phyloP scores from a whole-genome alignment of 1,140 invertebrate genomes.

The Nixonia krombeini region DNA sequence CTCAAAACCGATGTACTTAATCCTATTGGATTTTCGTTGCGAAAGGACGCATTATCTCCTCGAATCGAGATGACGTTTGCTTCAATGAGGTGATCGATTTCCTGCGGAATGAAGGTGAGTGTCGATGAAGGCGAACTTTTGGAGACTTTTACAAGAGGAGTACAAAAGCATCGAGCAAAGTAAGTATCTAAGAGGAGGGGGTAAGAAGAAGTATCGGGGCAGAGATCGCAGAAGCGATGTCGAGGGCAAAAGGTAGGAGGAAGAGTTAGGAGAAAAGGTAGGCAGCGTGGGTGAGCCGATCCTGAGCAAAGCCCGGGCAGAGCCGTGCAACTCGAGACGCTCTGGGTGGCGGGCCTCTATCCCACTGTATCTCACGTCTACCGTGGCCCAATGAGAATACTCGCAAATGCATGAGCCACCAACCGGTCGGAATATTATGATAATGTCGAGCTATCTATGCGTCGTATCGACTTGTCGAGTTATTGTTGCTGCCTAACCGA shows the following conservation, averaged over 20 bases:
- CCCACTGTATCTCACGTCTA: slow-evolving; percentile 12
- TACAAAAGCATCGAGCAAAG: neutral
- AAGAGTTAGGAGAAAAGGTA: slow-evolving; percentile 3
- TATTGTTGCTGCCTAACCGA: slow-evolving; percentile 44
- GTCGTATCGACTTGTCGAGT: slow-evolving; percentile 56
- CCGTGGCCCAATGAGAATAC: slow-evolving; percentile 14
- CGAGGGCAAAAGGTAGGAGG: neutral
- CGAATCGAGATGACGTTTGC: neutral
- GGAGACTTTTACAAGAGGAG: neutral
- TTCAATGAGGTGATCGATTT: neutral
- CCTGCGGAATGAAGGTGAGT: neutral
- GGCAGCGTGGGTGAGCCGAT: slow-evolving; percentile 21
- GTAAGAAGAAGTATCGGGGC: neutral
- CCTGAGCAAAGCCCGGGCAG: neutral
- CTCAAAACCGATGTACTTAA: too few species aligned
- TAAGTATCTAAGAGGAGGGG: neutral
- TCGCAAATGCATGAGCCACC: slow-evolving; percentile 24
- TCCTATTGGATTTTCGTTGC: too few species aligned
- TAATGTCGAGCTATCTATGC: slow-evolving; percentile 54
- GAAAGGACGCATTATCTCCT: neutral
- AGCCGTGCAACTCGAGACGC: slow-evolving; percentile 5
- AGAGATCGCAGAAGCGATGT: neutral
- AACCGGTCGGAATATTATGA: slow-evolving; percentile 48
- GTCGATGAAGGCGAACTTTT: neutral
- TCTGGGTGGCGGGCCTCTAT: slow-evolving; percentile 21